Conservation (phyloP, 2,113 vertebrate genomes). For the Propithecus coquereli region DNA sequence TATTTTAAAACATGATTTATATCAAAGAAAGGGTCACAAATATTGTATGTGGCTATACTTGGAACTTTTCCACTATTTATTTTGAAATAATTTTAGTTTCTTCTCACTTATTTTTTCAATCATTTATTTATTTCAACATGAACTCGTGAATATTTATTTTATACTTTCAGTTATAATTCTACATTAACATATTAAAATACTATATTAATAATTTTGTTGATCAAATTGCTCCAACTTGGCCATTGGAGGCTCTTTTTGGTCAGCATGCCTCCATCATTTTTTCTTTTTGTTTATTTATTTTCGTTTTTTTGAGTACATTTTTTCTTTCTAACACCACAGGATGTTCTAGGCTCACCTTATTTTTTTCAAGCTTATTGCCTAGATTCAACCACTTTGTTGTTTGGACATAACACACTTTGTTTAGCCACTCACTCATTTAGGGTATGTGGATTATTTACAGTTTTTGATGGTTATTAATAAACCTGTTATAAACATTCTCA, state of each 20-base stretch:
- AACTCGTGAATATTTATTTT: background rate
- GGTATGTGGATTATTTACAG: background rate
- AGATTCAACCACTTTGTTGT: background rate
- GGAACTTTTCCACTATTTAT: background rate
- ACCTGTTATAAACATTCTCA: background rate
- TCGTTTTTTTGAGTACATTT: background rate
- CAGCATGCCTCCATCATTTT: background rate
- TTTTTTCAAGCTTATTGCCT: background rate
- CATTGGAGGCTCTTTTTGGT: background rate
- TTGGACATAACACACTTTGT: rapidly evolving
- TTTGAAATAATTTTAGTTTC: background rate
- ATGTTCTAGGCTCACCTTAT: background rate
- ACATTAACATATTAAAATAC: background rate
- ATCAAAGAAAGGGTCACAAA: background rate
- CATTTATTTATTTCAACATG: background rate
- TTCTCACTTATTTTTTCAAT: background rate
- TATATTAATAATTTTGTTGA: background rate
- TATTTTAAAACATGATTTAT: background rate
- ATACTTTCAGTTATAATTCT: background rate
- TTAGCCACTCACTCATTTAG: background rate
- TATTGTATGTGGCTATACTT: background rate
- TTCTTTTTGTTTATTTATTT: background rate
- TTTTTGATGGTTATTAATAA: background rate
- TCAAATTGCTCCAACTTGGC: background rate
- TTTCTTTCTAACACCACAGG: background rate